Evolutionary conservation across 2,888 invertebrate genomes (phyloP).

Genomic region (Lepidocyrtoides sp.): DNA sequence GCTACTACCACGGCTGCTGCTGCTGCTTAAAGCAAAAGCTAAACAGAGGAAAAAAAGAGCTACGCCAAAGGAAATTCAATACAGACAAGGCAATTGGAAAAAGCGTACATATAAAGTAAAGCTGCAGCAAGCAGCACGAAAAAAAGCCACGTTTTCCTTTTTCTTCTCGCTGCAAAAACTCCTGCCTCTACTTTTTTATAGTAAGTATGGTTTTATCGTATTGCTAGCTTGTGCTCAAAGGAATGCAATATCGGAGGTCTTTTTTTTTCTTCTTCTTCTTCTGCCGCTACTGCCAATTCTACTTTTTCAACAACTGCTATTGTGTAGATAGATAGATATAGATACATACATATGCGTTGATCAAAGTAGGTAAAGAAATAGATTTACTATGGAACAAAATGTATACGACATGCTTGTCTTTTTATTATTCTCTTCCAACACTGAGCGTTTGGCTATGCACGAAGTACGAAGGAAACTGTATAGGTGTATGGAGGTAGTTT

Average conservation of each 20-base stretch:
- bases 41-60: conserved; percentile 1
- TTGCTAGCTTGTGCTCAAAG: conserved; percentile 9
- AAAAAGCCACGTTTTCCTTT: neutral
- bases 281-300: neutral
- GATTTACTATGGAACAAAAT: neutral
- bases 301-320: neutral
- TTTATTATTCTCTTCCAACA: conserved; percentile 6
- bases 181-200: neutral
- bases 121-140: neutral
- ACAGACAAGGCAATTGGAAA: neutral
- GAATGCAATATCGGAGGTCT: conserved; percentile 2
- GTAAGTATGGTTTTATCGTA: neutral
- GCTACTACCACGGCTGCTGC: neutral
- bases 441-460: neutral
- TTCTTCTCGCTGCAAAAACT: neutral
- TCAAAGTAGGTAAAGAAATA: neutral
- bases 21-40: neutral
- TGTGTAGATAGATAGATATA: neutral
- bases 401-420: neutral
- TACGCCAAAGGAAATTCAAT: neutral
- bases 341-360: neutral
- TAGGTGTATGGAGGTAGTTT: neutral
- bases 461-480: neutral
- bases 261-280: neutral
- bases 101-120: no score